Evolutionary conservation across 2,888 invertebrate genomes (phyloP).

Genomic region (Cheilosia pagana): DNA sequence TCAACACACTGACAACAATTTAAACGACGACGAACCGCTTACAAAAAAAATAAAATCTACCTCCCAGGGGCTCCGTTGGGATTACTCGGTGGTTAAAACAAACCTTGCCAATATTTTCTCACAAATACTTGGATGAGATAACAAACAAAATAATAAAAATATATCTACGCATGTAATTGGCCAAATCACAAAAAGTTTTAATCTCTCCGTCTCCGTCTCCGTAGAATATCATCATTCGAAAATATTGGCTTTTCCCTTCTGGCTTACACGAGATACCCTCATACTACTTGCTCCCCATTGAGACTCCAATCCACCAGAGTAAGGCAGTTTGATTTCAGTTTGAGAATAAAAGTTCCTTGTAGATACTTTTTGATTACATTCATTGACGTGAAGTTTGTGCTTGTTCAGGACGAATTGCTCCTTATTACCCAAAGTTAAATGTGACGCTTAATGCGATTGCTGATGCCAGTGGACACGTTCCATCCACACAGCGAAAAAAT

Average conservation of each 20-base stretch:
- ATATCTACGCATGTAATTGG: constrained; percentile 41
- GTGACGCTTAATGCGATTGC: constrained; percentile 64
- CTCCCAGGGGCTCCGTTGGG: too few species aligned
- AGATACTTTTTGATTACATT: constrained; percentile 64
- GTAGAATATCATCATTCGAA: constrained; percentile 45
- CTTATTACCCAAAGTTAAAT: constrained; percentile 68
- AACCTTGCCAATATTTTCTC: too few species aligned
- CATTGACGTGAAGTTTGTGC: constrained; percentile 65
- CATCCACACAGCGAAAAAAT: neutral
- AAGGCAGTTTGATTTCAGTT: constrained; percentile 73
- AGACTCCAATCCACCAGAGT: neutral
- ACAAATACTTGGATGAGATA: too few species aligned
- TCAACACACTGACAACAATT: too few species aligned
- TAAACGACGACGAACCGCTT: too few species aligned
- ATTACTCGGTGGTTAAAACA: too few species aligned
- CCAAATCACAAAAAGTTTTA: constrained; percentile 57
- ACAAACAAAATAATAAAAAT: neutral
- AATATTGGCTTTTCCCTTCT: constrained; percentile 51
- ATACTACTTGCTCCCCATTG: neutral
- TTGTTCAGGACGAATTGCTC: constrained; percentile 49
- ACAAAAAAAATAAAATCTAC: too few species aligned
- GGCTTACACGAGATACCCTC: constrained; percentile 2
- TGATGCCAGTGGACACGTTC: constrained; percentile 50
- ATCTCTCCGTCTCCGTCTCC: too few species aligned
- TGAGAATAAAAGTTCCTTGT: constrained; percentile 61